Base-by-base conservation (phyloP, 2,888 invertebrate species). In the Cecidostiba fungosa region DNA sequence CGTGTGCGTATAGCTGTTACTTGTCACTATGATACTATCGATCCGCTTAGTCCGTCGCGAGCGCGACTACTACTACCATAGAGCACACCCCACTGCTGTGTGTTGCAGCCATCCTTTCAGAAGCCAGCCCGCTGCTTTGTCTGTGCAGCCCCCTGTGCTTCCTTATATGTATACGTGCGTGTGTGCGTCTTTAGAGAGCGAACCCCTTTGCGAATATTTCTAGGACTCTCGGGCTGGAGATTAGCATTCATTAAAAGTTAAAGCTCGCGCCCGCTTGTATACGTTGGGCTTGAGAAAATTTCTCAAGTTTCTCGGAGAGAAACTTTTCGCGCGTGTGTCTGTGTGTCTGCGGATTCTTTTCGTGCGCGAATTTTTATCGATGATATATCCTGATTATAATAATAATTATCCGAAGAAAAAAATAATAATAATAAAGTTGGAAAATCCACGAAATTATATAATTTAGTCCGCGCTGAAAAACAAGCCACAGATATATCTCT, bases 1-100 rank as follows among this genome's bases (percentile, higher is more conserved):
- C 85, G 78, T 66, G 43, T 54, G 70, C 73, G 12, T 16, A 50
- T 54, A 43, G 66, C 83, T 84, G 85, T 86, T 89, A 88, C 88
- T 88, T 89, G 90, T 90, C 89, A 91, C 89, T 90, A 90, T 90
- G 89, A 89, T 89, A 85, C 87, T 91, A 91, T 91, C 90, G 91
- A 91, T 91, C 91, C 88, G 85, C 89, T 89, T 87, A 84, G 78
- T 82, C 87, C 86, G 89, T 88, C 89, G 72, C 88, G 87, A 88
- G 72, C 6, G 72, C 82, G 59, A 81, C 76, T 77, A n/a, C 47
- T n/a, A 72, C 78, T 70, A n/a, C n/a, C 6, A 16, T 19, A 19
- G 16, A n/a, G 54, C 8, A 59, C 54, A 77, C 54, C 72, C 83
- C 77, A 69, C 62, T 77, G 54, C 36, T 6, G 32, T 32, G 4